These are phyloP conservation scores for Fulica atra DNA, from an alignment of 2,113 vertebrate genomes.

Conservation along the genomic window DNA sequence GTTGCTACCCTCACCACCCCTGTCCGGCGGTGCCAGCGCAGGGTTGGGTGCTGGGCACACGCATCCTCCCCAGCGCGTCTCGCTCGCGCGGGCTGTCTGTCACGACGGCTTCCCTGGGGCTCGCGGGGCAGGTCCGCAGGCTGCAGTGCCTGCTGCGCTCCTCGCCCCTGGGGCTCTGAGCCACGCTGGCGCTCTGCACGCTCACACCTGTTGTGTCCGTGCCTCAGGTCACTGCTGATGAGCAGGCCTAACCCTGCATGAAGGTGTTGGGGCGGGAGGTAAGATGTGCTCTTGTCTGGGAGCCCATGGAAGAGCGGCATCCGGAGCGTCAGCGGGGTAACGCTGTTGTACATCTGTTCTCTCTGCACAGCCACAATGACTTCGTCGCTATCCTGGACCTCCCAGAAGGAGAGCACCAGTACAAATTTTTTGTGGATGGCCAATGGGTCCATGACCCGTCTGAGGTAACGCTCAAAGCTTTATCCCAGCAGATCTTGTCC, in stretches of 20 bases:
- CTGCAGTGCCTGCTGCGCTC: not conserved
- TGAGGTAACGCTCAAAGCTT: slow-evolving; percentile 80
- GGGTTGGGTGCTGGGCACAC: not conserved
- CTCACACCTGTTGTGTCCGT: accelerated
- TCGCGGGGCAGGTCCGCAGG: not conserved
- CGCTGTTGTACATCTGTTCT: not conserved
- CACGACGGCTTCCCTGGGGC: accelerated
- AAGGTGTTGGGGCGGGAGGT: not conserved
- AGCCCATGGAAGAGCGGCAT: not conserved
- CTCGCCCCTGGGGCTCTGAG: not conserved
- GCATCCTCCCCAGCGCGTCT: not conserved
- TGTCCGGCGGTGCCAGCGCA: not conserved
- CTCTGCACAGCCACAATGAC: slow-evolving; percentile 89
- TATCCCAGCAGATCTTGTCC: not conserved
- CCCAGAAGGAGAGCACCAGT: slow-evolving; percentile 96
- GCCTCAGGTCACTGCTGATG: not conserved
- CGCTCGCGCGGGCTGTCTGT: not conserved
- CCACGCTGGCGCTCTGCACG: not conserved
- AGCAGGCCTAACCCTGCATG: not conserved
- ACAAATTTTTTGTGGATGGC: slow-evolving; percentile 99
- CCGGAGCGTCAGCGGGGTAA: not conserved
- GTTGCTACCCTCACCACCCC: not conserved
- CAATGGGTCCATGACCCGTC: slow-evolving; percentile 96
- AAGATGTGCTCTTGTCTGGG: not conserved
- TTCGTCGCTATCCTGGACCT: slow-evolving; percentile 97